Conservation (phyloP, 2,113 vertebrate species). For the Macheiramphus alcinus region DNA sequence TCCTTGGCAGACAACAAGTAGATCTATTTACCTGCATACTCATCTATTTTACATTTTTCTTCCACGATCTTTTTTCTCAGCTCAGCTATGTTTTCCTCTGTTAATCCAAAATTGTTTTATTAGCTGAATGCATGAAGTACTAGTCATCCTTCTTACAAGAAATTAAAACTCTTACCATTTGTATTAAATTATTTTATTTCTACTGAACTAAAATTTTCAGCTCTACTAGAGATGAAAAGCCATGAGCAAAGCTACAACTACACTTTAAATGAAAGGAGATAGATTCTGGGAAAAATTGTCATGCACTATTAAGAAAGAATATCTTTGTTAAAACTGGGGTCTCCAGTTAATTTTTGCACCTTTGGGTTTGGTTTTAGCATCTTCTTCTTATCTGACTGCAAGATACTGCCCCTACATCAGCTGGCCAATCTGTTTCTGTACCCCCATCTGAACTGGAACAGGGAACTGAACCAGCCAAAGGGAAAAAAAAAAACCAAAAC, state of each 20-base stretch:
- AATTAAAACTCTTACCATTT: background rate
- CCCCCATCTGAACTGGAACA: rapidly evolving
- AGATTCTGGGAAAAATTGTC: background rate
- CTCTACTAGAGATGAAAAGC: background rate
- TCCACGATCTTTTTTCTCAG: background rate
- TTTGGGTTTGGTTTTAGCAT: background rate
- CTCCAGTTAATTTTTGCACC: background rate
- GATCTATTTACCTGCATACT: background rate
- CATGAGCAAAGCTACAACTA: background rate
- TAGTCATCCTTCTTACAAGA: background rate
- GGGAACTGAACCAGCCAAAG: background rate
- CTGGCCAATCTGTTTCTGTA: background rate
- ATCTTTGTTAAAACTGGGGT: background rate
- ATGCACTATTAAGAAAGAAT: background rate
- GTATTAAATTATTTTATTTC: background rate
- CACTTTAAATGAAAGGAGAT: background rate
- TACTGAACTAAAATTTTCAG: background rate
- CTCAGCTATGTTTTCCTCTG: background rate
- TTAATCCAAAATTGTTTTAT: background rate
- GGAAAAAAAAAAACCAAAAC: background rate
- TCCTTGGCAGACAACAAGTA: background rate
- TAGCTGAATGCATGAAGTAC: background rate
- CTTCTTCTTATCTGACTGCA: background rate
- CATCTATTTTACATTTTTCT: background rate
- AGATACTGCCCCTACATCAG: background rate